Evolutionary conservation across 1,140 invertebrate species (phyloP), one percentile per base, ranked within the genome.

Genomic region (Leptinotarsa lineolata): DNA sequence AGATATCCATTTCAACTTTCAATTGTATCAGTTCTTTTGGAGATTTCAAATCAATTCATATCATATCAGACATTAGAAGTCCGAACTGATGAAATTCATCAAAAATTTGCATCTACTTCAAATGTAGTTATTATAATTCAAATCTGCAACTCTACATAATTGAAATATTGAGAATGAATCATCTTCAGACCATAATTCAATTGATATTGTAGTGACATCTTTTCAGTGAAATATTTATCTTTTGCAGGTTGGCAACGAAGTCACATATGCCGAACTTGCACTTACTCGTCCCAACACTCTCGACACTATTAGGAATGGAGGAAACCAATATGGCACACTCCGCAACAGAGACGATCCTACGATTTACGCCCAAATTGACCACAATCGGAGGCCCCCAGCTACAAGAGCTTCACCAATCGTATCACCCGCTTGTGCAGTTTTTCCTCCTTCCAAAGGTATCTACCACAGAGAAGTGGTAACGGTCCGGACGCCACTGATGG

Each of bases 401-500:
- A 80, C 83, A 12, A 85, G 85, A 77, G 74, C 81, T 6, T 81
- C 82, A 24, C 80, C 82, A 3, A 72, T 83, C 60, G 77, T 83
- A 3, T 84, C 83, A 15, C 82, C 83, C 3, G 81, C 81, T 18
- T 79, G 83, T 2, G 76, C 81, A 18, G 72, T 82, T 13, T 82
- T 84, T 71, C 81, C 80, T 12, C 63, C 77, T 45, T 63, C 77
- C 21, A 81, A 77, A 15, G 78, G 72, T n/a, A 54, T 83, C 13
- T 83, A 84, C 70, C 83, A 86, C 78, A 86, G 92, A 74, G 93
- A 95, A 84, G 91, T 94, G 12, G 93, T 95, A 16, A 94, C 93
- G 4, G 93, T 94, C 18, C 87, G 93, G 78, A 94, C 93, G 39
- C 93, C 93, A 1, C 85, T 95, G 2, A 91, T 94, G 84, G 90